Evolutionary conservation across 2,888 invertebrate genomes (phyloP), one percentile per base, ranked within the genome.

Genomic region (Drosophila meridionalis): DNA sequence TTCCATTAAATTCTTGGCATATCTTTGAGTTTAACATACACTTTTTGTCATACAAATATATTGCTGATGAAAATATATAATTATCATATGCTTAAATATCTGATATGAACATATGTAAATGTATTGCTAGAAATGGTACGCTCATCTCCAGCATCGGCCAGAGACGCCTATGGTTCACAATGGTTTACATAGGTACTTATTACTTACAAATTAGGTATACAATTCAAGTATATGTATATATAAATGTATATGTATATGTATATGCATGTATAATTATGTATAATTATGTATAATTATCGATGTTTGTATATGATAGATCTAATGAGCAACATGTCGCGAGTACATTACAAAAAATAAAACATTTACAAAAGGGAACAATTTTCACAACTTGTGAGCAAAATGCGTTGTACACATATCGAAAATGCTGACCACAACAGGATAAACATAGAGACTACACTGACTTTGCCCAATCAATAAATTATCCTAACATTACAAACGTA

Each of bases 361-460:
- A 81, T 85, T 69, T 82, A 87, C 76, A 85, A 81, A 72, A 77
- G 60, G 66, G 59, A 66, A 62, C 66, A 69, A 65, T 78, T 73
- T 80, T 78, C 87, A 78, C 75, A 84, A 81, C 70, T 71, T 63
- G 26, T 81, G 86, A 77, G 77, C 86, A 76, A 57, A 67, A 65
- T 47, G 62, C 69, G 30, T 50, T 66, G 47, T 14, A 42, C 28
- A 30, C 40, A 55, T 36, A 34, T 28, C 4, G 48, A 50, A 70
- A 52, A 75, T 74, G 68, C 64, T 55, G 40, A 28, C n/a, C 7
- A 47, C 63, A 61, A 71, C 38, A 67, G 38, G 42, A 36, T 56
- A 28, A 47, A 26, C n/a, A 45, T 45, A 45, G 4, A 47, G 20
- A 74, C 64, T 73, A 53, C 68, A 59, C 45, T 50, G n/a, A 26